Percentiles rank a stretch among this genome's conserved stretches.
Evolutionary conservation across 2,888 invertebrate species (phyloP).

Genomic region (Heliconius ethilla): DNA sequence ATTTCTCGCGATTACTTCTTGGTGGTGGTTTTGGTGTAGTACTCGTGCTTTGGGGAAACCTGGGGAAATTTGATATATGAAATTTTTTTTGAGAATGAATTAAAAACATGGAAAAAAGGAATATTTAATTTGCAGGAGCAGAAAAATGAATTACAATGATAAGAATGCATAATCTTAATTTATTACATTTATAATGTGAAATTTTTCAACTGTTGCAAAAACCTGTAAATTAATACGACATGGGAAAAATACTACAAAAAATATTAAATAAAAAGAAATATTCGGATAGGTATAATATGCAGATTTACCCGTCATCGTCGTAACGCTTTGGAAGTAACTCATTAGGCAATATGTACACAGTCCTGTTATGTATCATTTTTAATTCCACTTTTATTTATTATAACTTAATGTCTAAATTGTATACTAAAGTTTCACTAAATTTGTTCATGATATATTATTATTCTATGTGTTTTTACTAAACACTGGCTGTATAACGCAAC

Average conservation of each 20-base stretch:
- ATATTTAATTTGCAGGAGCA: neutral
- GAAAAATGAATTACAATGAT: neutral
- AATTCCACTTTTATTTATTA: constrained; percentile 3
- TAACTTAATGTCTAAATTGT: neutral
- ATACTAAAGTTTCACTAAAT: neutral
- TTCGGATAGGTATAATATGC: neutral
- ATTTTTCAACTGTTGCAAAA: no score
- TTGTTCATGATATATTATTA: neutral
- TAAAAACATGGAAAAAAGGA: no score
- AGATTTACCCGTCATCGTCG: constrained; percentile 69
- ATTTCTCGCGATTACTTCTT: constrained; percentile 61
- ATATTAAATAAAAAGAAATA: neutral
- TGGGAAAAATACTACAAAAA: neutral
- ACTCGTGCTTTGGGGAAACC: constrained; percentile 76
- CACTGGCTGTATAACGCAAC: neutral
- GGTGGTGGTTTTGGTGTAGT: constrained; percentile 76
- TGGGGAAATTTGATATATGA: constrained; percentile 46
- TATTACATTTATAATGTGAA: no score
- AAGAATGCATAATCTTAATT: no score
- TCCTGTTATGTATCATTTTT: constrained; percentile 74
- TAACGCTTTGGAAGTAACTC: constrained; percentile 77
- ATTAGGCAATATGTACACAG: constrained; percentile 77
- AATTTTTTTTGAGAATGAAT: no score
- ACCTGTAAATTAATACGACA: no score
- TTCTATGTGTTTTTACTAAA: neutral